These are phyloP conservation scores for Helostoma temminkii DNA, from an alignment of 2,797 vertebrate genomes.

Conservation along the genomic window DNA sequence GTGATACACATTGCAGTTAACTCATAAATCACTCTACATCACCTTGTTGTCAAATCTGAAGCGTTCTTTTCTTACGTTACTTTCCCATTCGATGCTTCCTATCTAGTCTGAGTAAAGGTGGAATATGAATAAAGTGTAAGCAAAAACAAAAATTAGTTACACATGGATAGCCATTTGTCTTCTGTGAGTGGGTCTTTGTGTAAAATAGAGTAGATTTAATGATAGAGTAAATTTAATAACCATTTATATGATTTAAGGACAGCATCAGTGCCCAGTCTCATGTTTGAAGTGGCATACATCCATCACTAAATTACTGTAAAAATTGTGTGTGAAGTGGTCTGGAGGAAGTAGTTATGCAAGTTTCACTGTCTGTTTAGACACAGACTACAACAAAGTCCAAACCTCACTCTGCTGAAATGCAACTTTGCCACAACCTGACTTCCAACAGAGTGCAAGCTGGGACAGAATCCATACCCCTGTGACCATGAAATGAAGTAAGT, in stretches of 20 bases:
- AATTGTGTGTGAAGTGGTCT: slow-evolving; percentile 29
- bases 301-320: slow-evolving; percentile 23
- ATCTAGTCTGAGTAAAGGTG: not conserved
- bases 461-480: slow-evolving; percentile 41
- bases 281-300: slow-evolving; percentile 24
- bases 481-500: slow-evolving; percentile 44
- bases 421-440: slow-evolving; percentile 52
- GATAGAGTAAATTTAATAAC: slow-evolving; percentile 22
- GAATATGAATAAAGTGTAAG: not conserved
- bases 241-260: slow-evolving; percentile 26
- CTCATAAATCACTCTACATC: slow-evolving; percentile 30
- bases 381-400: slow-evolving; percentile 58
- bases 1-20: slow-evolving; percentile 29
- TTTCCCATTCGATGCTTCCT: not conserved
- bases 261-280: not conserved
- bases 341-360: slow-evolving; percentile 32
- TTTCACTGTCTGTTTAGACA: slow-evolving; percentile 57
- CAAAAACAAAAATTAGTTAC: slow-evolving; percentile 8
- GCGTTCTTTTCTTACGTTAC: not conserved
- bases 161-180: not conserved
- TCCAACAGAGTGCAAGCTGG: slow-evolving; percentile 38
- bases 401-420: slow-evolving; percentile 56
- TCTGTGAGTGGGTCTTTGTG: not conserved
- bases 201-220: slow-evolving; percentile 22
- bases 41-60: slow-evolving; percentile 6